phyloP scores from a whole-genome alignment of 2,888 invertebrate genomes.

The Dolichopus griseipennis region DNA sequence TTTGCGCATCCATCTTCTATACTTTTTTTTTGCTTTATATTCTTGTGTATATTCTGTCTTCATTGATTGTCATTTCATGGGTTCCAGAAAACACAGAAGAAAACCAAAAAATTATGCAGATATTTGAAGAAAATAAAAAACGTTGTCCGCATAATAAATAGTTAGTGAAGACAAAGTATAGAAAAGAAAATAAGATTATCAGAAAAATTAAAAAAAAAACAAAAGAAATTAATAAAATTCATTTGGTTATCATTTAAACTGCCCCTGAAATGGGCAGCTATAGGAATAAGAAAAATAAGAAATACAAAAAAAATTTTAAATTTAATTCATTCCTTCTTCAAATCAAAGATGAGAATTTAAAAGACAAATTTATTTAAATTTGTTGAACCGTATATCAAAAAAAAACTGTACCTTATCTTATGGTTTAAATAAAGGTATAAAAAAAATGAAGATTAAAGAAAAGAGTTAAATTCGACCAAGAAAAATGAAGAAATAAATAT shows the following conservation, averaged over 20 bases:
- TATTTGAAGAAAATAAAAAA: not conserved
- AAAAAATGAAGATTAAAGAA: too few species aligned
- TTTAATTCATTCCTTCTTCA: too few species aligned
- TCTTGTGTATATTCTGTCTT: too few species aligned
- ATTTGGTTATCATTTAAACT: too few species aligned
- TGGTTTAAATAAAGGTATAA: too few species aligned
- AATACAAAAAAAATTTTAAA: not conserved
- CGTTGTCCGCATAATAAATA: constrained; percentile 3
- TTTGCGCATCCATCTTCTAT: not conserved
- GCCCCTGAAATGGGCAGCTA: too few species aligned
- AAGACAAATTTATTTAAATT: constrained; percentile 1
- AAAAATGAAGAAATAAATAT: not conserved
- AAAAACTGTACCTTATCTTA: too few species aligned
- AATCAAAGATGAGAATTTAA: not conserved
- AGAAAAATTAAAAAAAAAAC: not conserved
- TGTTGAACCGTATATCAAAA: not conserved
- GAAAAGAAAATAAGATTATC: not conserved
- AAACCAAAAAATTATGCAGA: too few species aligned
- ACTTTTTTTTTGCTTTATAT: too few species aligned
- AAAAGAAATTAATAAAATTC: not conserved
- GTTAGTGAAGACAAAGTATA: not conserved
- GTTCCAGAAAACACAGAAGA: too few species aligned
- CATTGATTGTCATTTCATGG: too few species aligned
- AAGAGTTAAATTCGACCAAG: too few species aligned
- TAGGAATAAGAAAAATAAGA: not conserved